phyloP scores from a whole-genome alignment of 2,797 vertebrate species.

The Eremophila alpestris region DNA sequence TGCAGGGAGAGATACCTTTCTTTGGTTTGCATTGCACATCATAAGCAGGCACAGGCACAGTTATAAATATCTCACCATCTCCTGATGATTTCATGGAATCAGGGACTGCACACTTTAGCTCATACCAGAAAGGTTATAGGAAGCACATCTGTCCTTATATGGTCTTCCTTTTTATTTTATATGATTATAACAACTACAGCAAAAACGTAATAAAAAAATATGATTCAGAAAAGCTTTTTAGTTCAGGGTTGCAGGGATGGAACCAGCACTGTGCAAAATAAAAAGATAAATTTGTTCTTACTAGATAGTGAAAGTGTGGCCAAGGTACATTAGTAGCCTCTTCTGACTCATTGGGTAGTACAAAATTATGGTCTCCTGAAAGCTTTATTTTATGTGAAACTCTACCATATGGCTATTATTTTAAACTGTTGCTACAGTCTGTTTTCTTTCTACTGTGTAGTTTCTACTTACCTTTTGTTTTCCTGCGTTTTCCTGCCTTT shows the following conservation, averaged over 20 bases:
- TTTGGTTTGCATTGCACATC: neutral
- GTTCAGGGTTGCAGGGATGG: neutral
- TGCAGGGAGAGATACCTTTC: neutral
- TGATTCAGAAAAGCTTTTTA: neutral
- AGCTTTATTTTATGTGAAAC: neutral
- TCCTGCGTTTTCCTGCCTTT: neutral
- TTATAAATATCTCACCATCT: neutral
- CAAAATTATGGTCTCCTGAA: neutral
- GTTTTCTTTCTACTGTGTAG: neutral
- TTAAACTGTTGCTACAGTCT: neutral
- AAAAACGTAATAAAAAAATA: neutral
- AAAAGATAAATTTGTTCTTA: neutral
- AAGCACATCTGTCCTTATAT: neutral
- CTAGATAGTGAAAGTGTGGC: neutral
- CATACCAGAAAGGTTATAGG: neutral
- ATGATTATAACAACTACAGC: neutral
- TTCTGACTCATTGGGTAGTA: neutral
- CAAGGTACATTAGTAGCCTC: neutral
- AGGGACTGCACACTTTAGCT: neutral
- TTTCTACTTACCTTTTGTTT: neutral
- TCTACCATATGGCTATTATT: neutral
- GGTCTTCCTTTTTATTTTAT: neutral
- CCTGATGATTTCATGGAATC: neutral
- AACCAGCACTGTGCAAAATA: neutral
- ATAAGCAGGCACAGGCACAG: neutral